These are phyloP conservation scores for Anhinga anhinga DNA, from an alignment of 2,113 vertebrate genomes.

Conservation along the genomic window DNA sequence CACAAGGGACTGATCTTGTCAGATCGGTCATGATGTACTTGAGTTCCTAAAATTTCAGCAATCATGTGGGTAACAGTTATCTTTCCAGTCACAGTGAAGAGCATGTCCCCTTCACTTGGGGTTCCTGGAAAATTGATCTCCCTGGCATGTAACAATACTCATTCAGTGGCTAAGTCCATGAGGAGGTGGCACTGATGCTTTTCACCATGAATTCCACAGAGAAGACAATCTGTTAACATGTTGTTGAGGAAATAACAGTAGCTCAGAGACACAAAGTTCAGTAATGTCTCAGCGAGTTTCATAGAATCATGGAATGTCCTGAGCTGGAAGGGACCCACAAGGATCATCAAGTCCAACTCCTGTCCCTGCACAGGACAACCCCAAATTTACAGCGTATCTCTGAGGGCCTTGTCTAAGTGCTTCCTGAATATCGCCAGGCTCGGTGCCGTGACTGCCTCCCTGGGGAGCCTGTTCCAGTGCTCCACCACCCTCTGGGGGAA, in stretches of 20 bases:
- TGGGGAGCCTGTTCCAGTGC: too few species aligned
- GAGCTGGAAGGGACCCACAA: too few species aligned
- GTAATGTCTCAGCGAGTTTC: not conserved
- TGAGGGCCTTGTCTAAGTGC: too few species aligned
- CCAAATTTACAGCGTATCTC: too few species aligned
- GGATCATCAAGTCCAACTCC: too few species aligned
- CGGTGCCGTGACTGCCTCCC: too few species aligned
- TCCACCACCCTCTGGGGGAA: too few species aligned
- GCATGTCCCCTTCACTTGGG: not conserved
- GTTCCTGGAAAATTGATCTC: not conserved
- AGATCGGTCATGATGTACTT: not conserved
- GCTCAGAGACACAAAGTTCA: not conserved
- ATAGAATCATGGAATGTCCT: too few species aligned
- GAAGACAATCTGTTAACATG: not conserved
- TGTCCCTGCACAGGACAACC: too few species aligned
- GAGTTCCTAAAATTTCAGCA: not conserved
- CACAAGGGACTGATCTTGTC: not conserved
- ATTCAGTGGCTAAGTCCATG: not conserved
- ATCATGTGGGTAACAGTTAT: not conserved
- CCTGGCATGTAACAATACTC: not conserved
- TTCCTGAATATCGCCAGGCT: too few species aligned
- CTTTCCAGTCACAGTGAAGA: not conserved
- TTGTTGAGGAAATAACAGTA: not conserved
- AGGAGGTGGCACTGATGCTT: not conserved
- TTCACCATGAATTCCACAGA: not conserved